Evolutionary conservation across 2,797 vertebrate species (phyloP), one percentile per base, ranked within the genome.

Genomic region (Mallotus villosus): DNA sequence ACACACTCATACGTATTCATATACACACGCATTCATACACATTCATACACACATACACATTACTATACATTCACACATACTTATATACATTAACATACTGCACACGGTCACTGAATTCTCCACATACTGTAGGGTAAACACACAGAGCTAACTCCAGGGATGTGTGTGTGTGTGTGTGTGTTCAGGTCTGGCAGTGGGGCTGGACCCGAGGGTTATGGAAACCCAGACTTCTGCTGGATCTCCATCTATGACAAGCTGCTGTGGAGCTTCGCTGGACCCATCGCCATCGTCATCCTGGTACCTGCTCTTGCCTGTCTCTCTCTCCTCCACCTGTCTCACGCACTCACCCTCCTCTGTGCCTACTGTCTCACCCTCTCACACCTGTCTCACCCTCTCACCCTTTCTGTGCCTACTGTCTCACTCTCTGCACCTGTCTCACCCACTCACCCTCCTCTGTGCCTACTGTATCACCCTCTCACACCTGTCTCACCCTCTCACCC

Each of bases 191-290:
- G 94, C 98, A 0, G 98, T 99, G 24, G 98, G 98, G 67, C 85
- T 99, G 84, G 97, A 99, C 86, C 97, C 97, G 96, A 99, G 75
- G 97, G 98, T 78, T 99, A 98, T 0, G 98, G 98, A 53, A 99
- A 99, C 90, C 96, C 97, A 0, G 97, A 99, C 88, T 99, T 99
- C 86, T 99, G 98, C 81, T 99, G 97, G 98, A 97, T 99, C 85
- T 99, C 98, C 21, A 93, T 99, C 86, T 95, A 98, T 5, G 97
- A 99, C 87, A 98, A 98, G 82, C 96, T 99, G 78, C 93, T 99
- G 87, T 99, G 97, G 97, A 98, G 97, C 90, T 99, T 99, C 63
- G 98, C 98, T 65, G 97, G 98, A 84, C 97, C 98, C 53, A 93
- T 99, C 7, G 90, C 92, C 89, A 92, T 98, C 29, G 98, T 99